Base-by-base conservation (phyloP, 2,113 vertebrate species). In the Cavia porcellus region DNA sequence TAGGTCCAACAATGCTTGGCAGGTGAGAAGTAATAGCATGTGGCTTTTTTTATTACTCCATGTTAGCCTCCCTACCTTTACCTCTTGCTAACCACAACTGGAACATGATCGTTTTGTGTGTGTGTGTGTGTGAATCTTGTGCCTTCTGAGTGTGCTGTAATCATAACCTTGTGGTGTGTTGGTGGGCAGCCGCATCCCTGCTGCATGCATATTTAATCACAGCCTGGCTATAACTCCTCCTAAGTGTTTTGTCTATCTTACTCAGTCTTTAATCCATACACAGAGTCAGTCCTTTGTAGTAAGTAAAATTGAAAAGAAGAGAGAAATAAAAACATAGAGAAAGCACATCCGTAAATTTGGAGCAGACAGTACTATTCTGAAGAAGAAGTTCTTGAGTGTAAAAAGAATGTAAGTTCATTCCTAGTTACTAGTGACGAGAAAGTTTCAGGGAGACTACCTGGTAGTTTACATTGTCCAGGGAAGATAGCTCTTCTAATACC, bases 1-100 rank as follows among this genome's bases (percentile, higher is more conserved):
- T 50, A 97, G 98, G 62, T 96, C 98, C 45, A 91, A 98, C 98
- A 98, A 97, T 0, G 96, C 90, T 80, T 98, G 99, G 98, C 98
- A 99, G 99, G 99, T 99, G 64, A 95, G 94, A 25, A 19, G n/a
- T 4, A 13, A 61, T 15, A 35, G 45, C 59, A 17, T 0, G 7
- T 13, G 55, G 55, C 22, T 8, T 25, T 57, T 59, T 61, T n/a
- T 35, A 24, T 3, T 35, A 7, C 32, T 45, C 32, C 32, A 17
- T 8, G 47, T 74, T 72, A 15, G n/a, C 13, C 55, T 62, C 1
- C 3, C 17, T 70, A 90, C 11, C 19, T 42, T 72, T 75, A 1
- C 19, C 5, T 30, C n/a, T 64, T 47, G 61, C 20, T 28, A 25
- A 9, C 28, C 3, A 20, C 17, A 66, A 19, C n/a, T 42, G 28